Percentiles rank a stretch among this genome's conserved stretches.
Conservation (phyloP, 2,888 invertebrate species). For the Rhorus exstirpatorius region DNA sequence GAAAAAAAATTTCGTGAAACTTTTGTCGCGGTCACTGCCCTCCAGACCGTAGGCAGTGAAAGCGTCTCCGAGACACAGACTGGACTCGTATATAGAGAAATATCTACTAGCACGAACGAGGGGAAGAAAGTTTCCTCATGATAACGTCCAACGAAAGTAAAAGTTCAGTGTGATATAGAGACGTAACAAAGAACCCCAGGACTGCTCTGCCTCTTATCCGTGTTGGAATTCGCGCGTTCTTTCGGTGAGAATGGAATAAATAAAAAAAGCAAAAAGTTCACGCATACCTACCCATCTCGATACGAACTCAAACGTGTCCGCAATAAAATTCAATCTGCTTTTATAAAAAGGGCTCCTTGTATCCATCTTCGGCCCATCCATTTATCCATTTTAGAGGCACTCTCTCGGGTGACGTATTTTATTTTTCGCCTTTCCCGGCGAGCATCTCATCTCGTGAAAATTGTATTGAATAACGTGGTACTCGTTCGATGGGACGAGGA, state of each 20-base stretch:
- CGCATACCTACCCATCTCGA: constrained; percentile 16
- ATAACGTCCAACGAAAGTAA: constrained; percentile 62
- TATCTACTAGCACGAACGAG: constrained; percentile 30
- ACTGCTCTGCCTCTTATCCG: not conserved
- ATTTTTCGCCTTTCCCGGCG: constrained; percentile 10
- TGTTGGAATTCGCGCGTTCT: constrained; percentile 13
- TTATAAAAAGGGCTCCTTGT: constrained; percentile 35
- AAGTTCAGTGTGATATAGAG: constrained; percentile 57
- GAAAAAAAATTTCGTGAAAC: constrained; percentile 25
- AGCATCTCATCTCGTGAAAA: constrained; percentile 38
- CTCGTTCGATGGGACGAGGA: constrained; percentile 8
- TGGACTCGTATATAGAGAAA: constrained; percentile 51
- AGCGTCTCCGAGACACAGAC: constrained; percentile 37
- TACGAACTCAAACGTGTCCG: constrained; percentile 47
- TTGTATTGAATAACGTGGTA: constrained; percentile 42
- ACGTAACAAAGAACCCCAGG: not conserved
- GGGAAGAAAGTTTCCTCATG: constrained; percentile 57
- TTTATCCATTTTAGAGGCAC: constrained; percentile 53
- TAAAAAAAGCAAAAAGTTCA: constrained; percentile 2
- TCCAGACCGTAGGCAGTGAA: constrained; percentile 30
- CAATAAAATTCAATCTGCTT: constrained; percentile 67
- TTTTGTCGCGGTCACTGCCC: constrained; percentile 57
- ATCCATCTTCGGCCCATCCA: constrained; percentile 48
- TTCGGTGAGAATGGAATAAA: constrained; percentile 29
- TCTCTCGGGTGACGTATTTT: constrained; percentile 22